Evolutionary conservation across 2,113 vertebrate species (phyloP), one percentile per base, ranked within the genome.

Genomic region (Nothoprocta perdicaria): DNA sequence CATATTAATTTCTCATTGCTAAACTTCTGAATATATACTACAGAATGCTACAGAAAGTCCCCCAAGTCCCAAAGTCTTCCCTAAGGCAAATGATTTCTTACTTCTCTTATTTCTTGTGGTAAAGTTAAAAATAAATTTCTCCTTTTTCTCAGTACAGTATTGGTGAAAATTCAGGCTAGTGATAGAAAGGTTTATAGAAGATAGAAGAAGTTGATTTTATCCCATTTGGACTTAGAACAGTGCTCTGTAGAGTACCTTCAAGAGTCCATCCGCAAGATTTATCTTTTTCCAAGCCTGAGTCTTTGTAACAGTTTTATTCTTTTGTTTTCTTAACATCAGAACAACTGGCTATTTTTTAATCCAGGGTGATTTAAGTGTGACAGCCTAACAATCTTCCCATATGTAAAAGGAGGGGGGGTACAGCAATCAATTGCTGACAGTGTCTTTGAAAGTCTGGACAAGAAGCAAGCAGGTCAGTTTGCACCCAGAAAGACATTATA

Each of bases 91-190:
- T 23, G 0, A 24, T 68, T 66, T 75, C 43, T 90, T 90, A 58
- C 35, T 62, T 93, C 87, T 84, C 65, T 88, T 80, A 52, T 74
- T 92, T 90, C 35, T 35, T 88, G 60, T 92, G 79, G 85, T 41
- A 91, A 92, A 89, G 3, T 15, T 78, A 77, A 93, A 95, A 86
- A 76, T 76, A 82, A 82, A 48, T 94, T 95, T 93, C 52, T 84
- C 62, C 62, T 84, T 61, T 84, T 92, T 60, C 79, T 66, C 79
- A 89, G 19, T 84, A 68, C 79, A 80, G 3, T 5, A 43, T 43
- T 76, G 48, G 68, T 48, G 72, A 84, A 91, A 83, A 80, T 85
- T 95, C 67, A 85, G 57, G 38, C 52, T 72, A 91, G 55, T 52
- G 15, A 11, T 80, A 86, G 78, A 94, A 90, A 68, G 45, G 12